A percentile compares a stretch with the other conserved stretches of the same genome.
Conservation (phyloP, 92 coral and sea anemone genomes). For the Zoanthus sansibaricus region DNA sequence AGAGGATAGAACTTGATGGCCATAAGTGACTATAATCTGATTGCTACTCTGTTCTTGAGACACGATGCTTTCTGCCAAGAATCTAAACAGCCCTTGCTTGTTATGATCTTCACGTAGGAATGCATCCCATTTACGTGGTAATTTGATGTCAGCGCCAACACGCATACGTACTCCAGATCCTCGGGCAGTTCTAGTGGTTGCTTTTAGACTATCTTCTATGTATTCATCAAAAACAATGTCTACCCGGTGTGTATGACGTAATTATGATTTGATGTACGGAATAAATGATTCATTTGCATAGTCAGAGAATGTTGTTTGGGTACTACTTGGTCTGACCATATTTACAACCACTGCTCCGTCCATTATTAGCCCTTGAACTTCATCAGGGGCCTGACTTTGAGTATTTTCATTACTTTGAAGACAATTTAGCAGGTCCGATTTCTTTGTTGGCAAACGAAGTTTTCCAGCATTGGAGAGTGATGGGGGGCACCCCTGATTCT, state of each 20-base stretch:
- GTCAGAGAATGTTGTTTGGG: slow-evolving; percentile 20
- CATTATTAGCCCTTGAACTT: slow-evolving; percentile 26
- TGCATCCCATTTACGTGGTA: slow-evolving; percentile 53
- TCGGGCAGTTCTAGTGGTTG: slow-evolving; percentile 53
- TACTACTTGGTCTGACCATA: slow-evolving; percentile 20
- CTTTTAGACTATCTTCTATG: slow-evolving; percentile 59
- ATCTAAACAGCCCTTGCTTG: background rate
- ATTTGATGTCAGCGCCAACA: slow-evolving; percentile 41
- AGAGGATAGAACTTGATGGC: slow-evolving; percentile 34
- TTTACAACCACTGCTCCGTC: slow-evolving; percentile 40
- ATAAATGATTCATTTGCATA: slow-evolving; percentile 64
- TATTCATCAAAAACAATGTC: slow-evolving; percentile 82
- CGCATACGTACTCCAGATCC: slow-evolving; percentile 59
- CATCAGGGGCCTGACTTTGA: slow-evolving; percentile 32
- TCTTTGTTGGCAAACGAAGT: slow-evolving; percentile 28
- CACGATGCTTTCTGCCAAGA: background rate
- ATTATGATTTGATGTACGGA: slow-evolving; percentile 68
- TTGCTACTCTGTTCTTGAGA: background rate
- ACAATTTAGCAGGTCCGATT: slow-evolving; percentile 43
- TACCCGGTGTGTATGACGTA: slow-evolving; percentile 55
- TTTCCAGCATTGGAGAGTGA: slow-evolving; percentile 53
- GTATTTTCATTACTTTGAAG: slow-evolving; percentile 3
- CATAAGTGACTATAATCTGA: slow-evolving; percentile 32
- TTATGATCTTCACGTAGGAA: slow-evolving; percentile 31
- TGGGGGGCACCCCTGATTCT: slow-evolving; percentile 9